Percentiles rank a stretch among this genome's conserved stretches.
phyloP scores from a whole-genome alignment of 2,113 vertebrate genomes.

The Brienomyrus brachyistius region DNA sequence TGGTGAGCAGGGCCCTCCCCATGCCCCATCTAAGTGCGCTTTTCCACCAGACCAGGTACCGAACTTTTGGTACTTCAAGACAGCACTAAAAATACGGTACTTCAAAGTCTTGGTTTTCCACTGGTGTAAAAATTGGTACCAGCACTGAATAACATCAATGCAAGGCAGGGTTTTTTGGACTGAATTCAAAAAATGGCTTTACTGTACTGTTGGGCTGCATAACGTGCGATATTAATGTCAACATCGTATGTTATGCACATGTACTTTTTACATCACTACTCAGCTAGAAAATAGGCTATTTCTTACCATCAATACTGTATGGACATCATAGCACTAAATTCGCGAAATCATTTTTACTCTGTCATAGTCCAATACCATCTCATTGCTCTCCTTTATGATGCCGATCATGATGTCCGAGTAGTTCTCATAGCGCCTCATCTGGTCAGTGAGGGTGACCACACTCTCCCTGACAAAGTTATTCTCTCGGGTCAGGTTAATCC shows the following conservation, averaged over 20 bases:
- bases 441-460: constrained; percentile 70
- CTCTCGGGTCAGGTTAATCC: constrained; percentile 85
- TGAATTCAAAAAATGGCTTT: not conserved
- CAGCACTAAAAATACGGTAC: not conserved
- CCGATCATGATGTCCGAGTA: constrained; percentile 88
- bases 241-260: not conserved
- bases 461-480: constrained; percentile 86
- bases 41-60: not conserved
- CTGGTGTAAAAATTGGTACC: not conserved
- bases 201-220: not conserved
- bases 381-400: constrained; percentile 82
- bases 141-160: not conserved
- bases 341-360: no score
- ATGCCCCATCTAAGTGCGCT: not conserved
- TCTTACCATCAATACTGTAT: not conserved
- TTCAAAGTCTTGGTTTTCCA: not conserved
- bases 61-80: not conserved
- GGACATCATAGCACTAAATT: not conserved
- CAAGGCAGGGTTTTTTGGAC: not conserved
- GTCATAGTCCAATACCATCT: no score
- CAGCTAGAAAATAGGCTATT: not conserved
- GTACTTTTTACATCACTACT: not conserved
- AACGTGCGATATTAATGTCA: not conserved
- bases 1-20: not conserved
- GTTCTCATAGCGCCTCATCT: constrained; percentile 86